Percentiles rank a stretch among this genome's conserved stretches.
Evolutionary conservation across 2,888 invertebrate species (phyloP).

Genomic region (Caenorhabditis sulstoni): DNA sequence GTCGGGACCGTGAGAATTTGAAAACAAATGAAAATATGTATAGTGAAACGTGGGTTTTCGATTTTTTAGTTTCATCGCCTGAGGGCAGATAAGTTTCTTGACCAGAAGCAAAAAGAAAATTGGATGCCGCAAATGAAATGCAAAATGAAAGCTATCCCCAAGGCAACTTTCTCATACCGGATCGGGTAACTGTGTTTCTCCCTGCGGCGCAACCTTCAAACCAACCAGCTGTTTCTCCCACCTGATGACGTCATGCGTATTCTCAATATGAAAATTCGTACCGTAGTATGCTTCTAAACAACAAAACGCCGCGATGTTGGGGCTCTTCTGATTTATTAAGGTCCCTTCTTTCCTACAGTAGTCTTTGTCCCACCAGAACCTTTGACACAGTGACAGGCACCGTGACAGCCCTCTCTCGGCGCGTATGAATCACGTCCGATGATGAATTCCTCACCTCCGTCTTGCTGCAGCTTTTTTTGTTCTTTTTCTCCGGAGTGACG

Average conservation of each 20-base stretch:
- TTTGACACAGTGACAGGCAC: neutral
- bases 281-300: neutral
- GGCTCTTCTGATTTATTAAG: neutral
- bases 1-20: slow-evolving; percentile 37
- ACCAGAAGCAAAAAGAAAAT: slow-evolving; percentile 17
- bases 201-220: slow-evolving; percentile 52
- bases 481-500: slow-evolving; percentile 78
- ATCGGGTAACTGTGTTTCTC: slow-evolving; percentile 44
- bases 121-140: slow-evolving; percentile 1
- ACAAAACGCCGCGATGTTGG: neutral
- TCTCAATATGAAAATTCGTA: slow-evolving; percentile 5
- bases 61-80: slow-evolving; percentile 23
- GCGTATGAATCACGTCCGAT: neutral
- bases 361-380: no score
- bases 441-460: slow-evolving; percentile 43
- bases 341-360: no score
- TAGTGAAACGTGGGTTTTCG: slow-evolving; percentile 47
- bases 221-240: slow-evolving; percentile 46
- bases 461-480: slow-evolving; percentile 45
- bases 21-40: slow-evolving; percentile 41
- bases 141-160: slow-evolving; percentile 12
- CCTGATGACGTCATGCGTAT: slow-evolving; percentile 23
- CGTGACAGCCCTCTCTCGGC: neutral
- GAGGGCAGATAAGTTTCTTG: slow-evolving; percentile 15
- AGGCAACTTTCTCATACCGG: slow-evolving; percentile 41